Evolutionary conservation across 1,140 invertebrate species (phyloP).

Genomic region (Papilio dardanus): DNA sequence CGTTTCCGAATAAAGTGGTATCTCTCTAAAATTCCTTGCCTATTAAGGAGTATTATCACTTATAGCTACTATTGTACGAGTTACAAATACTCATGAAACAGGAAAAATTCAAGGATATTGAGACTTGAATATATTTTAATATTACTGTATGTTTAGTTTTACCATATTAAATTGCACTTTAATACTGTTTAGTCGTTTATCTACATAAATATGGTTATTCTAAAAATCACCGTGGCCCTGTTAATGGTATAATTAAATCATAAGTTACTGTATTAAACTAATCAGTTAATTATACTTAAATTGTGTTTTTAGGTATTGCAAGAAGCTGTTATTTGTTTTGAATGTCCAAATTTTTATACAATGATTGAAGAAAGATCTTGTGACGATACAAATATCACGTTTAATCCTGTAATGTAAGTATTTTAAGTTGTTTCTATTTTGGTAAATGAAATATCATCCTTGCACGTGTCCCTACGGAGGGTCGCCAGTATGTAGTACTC

Average conservation of each 20-base stretch:
- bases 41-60: neutral
- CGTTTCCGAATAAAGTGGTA: too few relatives aligned
- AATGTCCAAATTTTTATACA: conserved; percentile 5
- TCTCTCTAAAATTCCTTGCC: neutral
- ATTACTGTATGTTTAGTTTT: neutral
- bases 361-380: conserved; percentile 7
- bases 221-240: neutral
- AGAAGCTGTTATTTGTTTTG: neutral
- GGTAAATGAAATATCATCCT: too few relatives aligned
- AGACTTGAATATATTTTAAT: neutral
- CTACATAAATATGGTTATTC: neutral
- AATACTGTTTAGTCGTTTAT: neutral
- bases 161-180: neutral
- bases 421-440: neutral
- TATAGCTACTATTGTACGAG: too few relatives aligned
- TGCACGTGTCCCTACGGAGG: too few relatives aligned
- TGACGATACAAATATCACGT: neutral
- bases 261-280: too few relatives aligned
- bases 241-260: conserved; percentile 1
- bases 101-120: conserved; percentile 2
- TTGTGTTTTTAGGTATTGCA: neutral
- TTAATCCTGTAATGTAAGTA: conserved; percentile 29
- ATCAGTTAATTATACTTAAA: neutral
- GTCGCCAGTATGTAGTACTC: too few relatives aligned
- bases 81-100: neutral